Conservation (phyloP, 2,113 vertebrate species). For the Empidonax traillii region DNA sequence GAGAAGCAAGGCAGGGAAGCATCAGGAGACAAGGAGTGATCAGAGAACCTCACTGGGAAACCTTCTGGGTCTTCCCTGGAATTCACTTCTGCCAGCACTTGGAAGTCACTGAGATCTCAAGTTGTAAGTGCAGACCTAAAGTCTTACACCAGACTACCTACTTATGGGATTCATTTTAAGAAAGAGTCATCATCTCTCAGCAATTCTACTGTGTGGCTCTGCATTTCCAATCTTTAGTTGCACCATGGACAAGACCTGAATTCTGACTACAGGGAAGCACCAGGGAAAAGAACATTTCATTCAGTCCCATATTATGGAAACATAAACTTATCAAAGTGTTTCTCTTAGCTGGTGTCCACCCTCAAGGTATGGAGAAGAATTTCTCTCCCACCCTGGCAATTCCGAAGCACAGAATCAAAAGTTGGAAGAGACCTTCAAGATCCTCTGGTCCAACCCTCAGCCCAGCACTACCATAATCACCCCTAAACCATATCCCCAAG, state of each 20-base stretch:
- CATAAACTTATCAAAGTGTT: background rate
- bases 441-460: too few relatives aligned
- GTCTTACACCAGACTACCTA: rapidly evolving
- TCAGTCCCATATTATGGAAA: background rate
- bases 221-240: background rate
- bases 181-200: background rate
- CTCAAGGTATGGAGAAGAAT: too few relatives aligned
- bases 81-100: background rate
- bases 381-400: background rate
- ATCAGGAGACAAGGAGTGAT: background rate
- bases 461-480: too few relatives aligned
- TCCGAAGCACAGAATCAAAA: background rate
- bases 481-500: background rate
- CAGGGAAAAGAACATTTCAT: background rate
- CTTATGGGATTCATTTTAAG: too few relatives aligned
- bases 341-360: background rate
- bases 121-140: background rate
- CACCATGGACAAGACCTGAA: rapidly evolving
- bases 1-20: background rate
- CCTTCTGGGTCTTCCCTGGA: background rate
- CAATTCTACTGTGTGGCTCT: background rate
- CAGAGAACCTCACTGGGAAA: background rate
- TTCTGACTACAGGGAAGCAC: background rate
- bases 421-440: background rate
- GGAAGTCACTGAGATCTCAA: background rate